A percentile compares a stretch with the other conserved stretches of the same genome.
These are phyloP conservation scores for Vesta saturnalis DNA, from an alignment of 2,888 invertebrate genomes.

Conservation along the genomic window DNA sequence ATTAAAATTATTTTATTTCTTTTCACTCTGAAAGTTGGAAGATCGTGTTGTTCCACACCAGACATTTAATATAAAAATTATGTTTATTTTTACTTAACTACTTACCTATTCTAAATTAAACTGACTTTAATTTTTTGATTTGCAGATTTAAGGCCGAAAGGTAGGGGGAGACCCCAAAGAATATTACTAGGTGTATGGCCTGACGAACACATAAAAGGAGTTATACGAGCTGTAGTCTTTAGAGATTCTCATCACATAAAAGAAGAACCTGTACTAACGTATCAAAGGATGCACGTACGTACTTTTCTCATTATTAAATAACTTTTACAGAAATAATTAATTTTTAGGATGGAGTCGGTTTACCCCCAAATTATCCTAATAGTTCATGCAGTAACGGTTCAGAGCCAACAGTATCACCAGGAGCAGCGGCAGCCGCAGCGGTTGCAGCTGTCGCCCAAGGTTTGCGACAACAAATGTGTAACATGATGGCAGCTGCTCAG, in stretches of 20 bases:
- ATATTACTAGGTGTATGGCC: constrained; percentile 93
- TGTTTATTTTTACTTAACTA: too few relatives aligned
- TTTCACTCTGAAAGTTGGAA: too few relatives aligned
- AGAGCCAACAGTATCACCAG: constrained; percentile 70
- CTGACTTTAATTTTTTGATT: neutral
- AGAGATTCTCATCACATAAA: constrained; percentile 86
- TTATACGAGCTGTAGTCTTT: constrained; percentile 92
- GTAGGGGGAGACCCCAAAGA: constrained; percentile 89
- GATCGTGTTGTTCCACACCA: too few relatives aligned
- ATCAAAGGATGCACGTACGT: constrained; percentile 71
- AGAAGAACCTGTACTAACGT: constrained; percentile 73
- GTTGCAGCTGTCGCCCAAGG: constrained; percentile 89
- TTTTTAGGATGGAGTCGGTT: constrained; percentile 71
- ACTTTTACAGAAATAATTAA: neutral
- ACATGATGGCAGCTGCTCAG: constrained; percentile 77
- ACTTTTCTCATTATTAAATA: neutral
- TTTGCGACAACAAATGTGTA: constrained; percentile 86
- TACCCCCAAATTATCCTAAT: constrained; percentile 68
- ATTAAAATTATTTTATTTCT: too few relatives aligned
- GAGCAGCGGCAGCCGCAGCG: constrained; percentile 83
- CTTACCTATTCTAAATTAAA: too few relatives aligned
- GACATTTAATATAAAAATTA: too few relatives aligned
- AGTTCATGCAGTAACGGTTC: constrained; percentile 67
- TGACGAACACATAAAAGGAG: constrained; percentile 92
- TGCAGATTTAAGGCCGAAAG: constrained; percentile 88